Evolutionary conservation across 2,113 vertebrate genomes (phyloP).

Genomic region (Phoxinus phoxinus): DNA sequence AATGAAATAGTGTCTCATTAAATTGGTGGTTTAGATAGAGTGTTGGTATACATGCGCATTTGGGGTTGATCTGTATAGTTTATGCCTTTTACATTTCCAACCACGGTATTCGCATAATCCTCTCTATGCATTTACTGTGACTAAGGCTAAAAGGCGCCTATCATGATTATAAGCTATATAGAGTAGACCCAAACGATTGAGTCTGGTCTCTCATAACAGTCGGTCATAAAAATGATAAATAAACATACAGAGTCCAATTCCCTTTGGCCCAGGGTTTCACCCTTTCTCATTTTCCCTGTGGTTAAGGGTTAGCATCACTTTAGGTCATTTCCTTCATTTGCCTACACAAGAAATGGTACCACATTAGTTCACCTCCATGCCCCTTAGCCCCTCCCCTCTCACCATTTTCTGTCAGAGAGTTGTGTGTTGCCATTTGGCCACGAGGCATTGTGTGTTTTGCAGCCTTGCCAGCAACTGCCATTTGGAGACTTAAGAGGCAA

Average conservation of each 20-base stretch:
- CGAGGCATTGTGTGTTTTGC: slow-evolving; percentile 81
- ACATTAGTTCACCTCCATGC: slow-evolving; percentile 58
- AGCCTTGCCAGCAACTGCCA: slow-evolving; percentile 79
- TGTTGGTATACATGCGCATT: neutral
- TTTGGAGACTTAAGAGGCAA: slow-evolving; percentile 74
- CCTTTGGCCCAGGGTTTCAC: slow-evolving; percentile 58
- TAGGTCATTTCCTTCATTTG: slow-evolving; percentile 66
- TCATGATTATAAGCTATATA: slow-evolving; percentile 15
- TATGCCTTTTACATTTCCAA: slow-evolving; percentile 15
- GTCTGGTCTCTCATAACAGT: slow-evolving; percentile 20
- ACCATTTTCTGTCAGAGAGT: slow-evolving; percentile 73
- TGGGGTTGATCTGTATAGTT: neutral
- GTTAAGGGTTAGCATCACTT: slow-evolving; percentile 70
- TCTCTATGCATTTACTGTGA: slow-evolving; percentile 1
- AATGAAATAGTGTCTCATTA: slow-evolving; percentile 40
- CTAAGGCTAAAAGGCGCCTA: slow-evolving; percentile 10
- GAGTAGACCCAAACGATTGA: neutral
- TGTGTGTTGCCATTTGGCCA: slow-evolving; percentile 70
- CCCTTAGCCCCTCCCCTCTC: slow-evolving; percentile 64
- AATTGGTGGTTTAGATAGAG: slow-evolving; percentile 25
- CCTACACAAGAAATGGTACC: slow-evolving; percentile 60
- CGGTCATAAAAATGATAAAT: slow-evolving; percentile 37
- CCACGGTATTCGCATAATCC: neutral
- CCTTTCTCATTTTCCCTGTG: slow-evolving; percentile 41
- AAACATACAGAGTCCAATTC: neutral